Base-by-base conservation (phyloP, 2,113 vertebrate species). In the Mugil cephalus region DNA sequence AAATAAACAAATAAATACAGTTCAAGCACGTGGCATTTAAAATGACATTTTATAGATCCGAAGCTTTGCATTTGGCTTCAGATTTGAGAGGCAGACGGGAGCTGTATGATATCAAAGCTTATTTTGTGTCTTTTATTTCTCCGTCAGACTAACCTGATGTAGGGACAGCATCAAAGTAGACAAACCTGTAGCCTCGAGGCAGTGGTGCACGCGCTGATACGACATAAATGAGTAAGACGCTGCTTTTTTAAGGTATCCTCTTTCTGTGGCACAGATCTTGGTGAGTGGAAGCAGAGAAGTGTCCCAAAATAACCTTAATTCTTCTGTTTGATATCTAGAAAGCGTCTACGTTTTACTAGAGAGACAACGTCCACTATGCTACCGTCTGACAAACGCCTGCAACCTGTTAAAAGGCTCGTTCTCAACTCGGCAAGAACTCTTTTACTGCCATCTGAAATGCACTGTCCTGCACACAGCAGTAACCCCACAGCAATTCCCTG, bases 11-110 rank as follows among this genome's bases (percentile, higher is more conserved):
- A 84, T 87, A 80, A 89, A 85, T 85, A 77, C 68, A 83, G 74
- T 86, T 86, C 38, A 79, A 83, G 85, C 65, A 71, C 18, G 69
- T 88, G 83, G 60, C 87, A 90, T 90, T 89, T 91, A 34, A 80
- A 91, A 73, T 82, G 71, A 35, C 76, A 78, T 89, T 89, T 86
- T 76, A 74, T 66, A 76, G 67, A 64, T 77, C 40, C 42, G 30
- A 48, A 77, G 59, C 47, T 72, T 73, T 73, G 58, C 14, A 48
- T 77, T 65, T 48, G 38, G 54, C 12, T 24, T 1, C 10, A 8
- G 34, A 75, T 15, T 74, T 51, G n/a, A 48, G 48, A 64, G 47
- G 46, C 58, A 78, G 48, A 66, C 77, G 39, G 71, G 65, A 24
- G 45, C 50, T 56, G 10, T 66, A 55, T 74, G 39, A 56, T 80